Evolutionary conservation across 2,888 invertebrate genomes (phyloP).

Genomic region (Andrena dorsata): DNA sequence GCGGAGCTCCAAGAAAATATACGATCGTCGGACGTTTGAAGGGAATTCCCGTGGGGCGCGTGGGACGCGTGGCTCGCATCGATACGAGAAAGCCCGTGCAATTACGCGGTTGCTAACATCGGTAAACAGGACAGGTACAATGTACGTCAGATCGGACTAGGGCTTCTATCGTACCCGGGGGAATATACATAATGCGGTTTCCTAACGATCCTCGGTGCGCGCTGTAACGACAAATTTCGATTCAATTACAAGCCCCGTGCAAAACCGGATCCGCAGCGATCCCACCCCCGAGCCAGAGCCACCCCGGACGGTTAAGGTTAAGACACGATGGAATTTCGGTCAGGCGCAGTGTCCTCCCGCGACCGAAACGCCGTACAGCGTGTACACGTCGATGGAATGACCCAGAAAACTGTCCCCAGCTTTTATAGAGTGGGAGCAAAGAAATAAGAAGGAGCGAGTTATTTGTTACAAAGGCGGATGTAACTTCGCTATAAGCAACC

Average conservation of each 20-base stretch:
- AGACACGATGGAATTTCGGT: slow-evolving; percentile 24
- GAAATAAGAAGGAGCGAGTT: not conserved
- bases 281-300: slow-evolving; percentile 9
- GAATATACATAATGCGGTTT: slow-evolving; percentile 60
- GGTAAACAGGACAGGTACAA: slow-evolving; percentile 45
- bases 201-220: slow-evolving; percentile 62
- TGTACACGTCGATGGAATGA: slow-evolving; percentile 3
- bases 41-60: slow-evolving; percentile 25
- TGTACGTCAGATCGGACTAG: slow-evolving; percentile 42
- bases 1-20: not conserved
- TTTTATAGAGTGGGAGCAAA: not conserved
- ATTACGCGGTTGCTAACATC: slow-evolving; percentile 59
- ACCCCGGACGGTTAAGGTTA: slow-evolving; percentile 11
- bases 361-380: slow-evolving; percentile 17
- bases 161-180: slow-evolving; percentile 48
- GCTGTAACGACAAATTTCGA: slow-evolving; percentile 64
- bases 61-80: slow-evolving; percentile 26
- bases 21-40: not conserved
- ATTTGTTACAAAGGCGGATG: slow-evolving; percentile 17
- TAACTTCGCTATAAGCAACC: not conserved
- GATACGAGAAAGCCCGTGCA: slow-evolving; percentile 43
- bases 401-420: not conserved
- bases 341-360: not conserved
- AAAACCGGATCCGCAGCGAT: slow-evolving; percentile 20
- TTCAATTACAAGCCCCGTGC: slow-evolving; percentile 57